phyloP scores from a whole-genome alignment of 2,797 vertebrate species.

The Tapera naevia region DNA sequence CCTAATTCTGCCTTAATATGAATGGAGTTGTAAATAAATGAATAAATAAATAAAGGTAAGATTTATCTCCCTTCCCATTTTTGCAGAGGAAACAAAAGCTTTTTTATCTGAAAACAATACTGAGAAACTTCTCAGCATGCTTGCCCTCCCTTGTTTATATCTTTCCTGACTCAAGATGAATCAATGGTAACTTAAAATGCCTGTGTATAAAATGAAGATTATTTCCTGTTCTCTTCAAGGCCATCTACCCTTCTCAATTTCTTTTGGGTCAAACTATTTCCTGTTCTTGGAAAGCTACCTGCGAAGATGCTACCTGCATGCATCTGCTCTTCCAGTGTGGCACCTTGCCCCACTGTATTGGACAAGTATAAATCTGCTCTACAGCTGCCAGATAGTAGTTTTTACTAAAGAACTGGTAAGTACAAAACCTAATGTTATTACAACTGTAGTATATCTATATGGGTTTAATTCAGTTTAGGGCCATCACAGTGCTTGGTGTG shows the following conservation, averaged over 20 bases:
- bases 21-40: background rate
- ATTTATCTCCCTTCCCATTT: background rate
- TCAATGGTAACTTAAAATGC: background rate
- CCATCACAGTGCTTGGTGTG: background rate
- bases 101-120: background rate
- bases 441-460: background rate
- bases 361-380: background rate
- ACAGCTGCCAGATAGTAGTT: background rate
- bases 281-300: background rate
- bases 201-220: background rate
- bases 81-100: background rate
- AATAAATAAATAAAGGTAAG: background rate
- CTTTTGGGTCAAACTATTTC: background rate
- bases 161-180: background rate
- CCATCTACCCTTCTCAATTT: background rate
- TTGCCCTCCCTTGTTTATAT: background rate
- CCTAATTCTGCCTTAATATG: background rate
- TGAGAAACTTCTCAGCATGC: background rate
- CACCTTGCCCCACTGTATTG: background rate
- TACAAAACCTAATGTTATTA: fast-evolving
- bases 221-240: background rate
- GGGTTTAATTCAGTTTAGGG: background rate
- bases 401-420: background rate
- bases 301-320: background rate
- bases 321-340: background rate